Conservation (phyloP, 1,140 invertebrate species). For the Drosophila pectinifera region DNA sequence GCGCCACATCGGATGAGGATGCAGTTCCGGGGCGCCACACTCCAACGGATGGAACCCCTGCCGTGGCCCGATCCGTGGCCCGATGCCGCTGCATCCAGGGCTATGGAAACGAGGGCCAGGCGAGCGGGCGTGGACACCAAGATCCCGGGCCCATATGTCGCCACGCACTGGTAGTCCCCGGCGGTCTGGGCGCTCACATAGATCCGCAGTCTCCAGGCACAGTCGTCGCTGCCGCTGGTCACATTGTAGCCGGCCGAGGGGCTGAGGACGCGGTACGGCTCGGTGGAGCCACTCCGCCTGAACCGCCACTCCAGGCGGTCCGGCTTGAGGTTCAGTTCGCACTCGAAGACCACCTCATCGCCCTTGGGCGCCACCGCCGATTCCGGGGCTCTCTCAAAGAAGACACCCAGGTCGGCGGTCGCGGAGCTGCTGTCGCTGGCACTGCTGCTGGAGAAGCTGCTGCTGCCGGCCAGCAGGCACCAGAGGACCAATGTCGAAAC, state of each 20-base stretch:
- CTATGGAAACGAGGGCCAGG: conserved; percentile 89
- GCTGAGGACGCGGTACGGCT: conserved; percentile 50
- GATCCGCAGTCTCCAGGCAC: conserved; percentile 85
- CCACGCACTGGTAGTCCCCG: conserved; percentile 91
- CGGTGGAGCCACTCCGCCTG: conserved; percentile 38
- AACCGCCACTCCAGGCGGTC: conserved; percentile 92
- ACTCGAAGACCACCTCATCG: conserved; percentile 92
- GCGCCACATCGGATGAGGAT: conserved; percentile 76
- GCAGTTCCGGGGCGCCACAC: conserved; percentile 81
- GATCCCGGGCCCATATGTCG: conserved; percentile 91
- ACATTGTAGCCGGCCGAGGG: conserved; percentile 72
- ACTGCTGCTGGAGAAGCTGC: conserved; percentile 1
- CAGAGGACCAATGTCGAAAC: not conserved
- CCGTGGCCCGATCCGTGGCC: not conserved
- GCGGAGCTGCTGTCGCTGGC: conserved; percentile 3
- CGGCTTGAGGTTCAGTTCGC: conserved; percentile 90
- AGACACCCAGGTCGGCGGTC: conserved; percentile 83
- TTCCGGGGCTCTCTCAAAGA: conserved; percentile 88
- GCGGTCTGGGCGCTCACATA: conserved; percentile 86
- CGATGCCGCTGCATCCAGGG: conserved; percentile 30
- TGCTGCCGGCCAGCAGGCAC: conserved; percentile 16
- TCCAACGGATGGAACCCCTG: conserved; percentile 63
- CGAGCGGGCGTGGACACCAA: conserved; percentile 91
- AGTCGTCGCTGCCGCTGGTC: conserved; percentile 65
- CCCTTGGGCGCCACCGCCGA: conserved; percentile 90